Evolutionary conservation across 2,797 vertebrate genomes (phyloP), one percentile per base, ranked within the genome.

Genomic region (Gadopsis marmoratus): DNA sequence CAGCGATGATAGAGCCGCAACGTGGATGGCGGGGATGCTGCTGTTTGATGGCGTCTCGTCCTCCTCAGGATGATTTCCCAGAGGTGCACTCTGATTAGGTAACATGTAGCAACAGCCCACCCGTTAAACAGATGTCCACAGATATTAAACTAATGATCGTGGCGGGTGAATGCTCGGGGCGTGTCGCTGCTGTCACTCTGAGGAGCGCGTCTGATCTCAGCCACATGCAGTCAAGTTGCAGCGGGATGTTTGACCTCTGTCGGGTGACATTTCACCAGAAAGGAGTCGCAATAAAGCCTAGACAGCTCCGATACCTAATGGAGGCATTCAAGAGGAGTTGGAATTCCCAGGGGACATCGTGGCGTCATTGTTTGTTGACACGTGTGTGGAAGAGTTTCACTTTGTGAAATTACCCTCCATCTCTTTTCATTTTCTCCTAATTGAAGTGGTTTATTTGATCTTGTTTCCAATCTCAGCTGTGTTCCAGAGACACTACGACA

Each of bases 101-200:
- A 77, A 82, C 78, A 79, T 80, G 78, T 77, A 80, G 83, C 79
- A 82, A 79, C 81, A 82, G 83, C 56, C 67, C 6, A 26, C 53
- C 82, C 26, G 47, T 91, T 91, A 87, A 85, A 88, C 89, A 92
- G 83, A 92, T 91, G 87, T 91, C 85, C 60, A 19, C 53, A 39
- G 71, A 87, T 82, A 90, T 91, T 88, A 81, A 71, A 79, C 81
- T 92, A 90, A 93, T 93, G 82, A 92, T 90, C 63, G 77, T 86
- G 73, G 78, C 41, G 62, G 75, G 26, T 61, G 21, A 84, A 71
- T 37, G 71, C 76, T 80, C 8, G 6, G 61, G 74, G 65, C 26
- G 55, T 77, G 73, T 50, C 51, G 2, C 63, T 16, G 48, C 80
- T 76, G 62, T 85, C 85, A 65, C 79, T 71, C 56, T 41, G 31